Evolutionary conservation across 2,888 invertebrate genomes (phyloP).

Genomic region (Ichneumoninae sp.): DNA sequence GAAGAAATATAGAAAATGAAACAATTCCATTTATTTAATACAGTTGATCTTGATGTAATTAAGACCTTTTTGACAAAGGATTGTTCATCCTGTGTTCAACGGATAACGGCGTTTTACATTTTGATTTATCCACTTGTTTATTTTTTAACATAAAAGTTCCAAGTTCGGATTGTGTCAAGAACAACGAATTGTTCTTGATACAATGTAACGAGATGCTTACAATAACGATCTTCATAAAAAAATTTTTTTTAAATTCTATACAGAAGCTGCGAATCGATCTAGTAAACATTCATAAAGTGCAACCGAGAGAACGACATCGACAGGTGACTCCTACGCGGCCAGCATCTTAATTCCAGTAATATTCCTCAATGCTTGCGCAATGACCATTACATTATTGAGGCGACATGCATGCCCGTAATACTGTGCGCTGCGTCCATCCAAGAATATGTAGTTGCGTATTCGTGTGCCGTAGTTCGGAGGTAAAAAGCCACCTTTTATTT

Average conservation of each 20-base stretch:
- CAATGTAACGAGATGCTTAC: not conserved
- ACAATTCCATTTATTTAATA: constrained; percentile 23
- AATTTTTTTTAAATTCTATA: not conserved
- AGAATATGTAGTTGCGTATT: constrained; percentile 11
- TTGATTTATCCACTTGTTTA: not conserved
- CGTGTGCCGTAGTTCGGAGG: not conserved
- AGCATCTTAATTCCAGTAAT: constrained; percentile 71
- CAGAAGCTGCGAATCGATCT: not conserved
- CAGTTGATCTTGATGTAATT: not conserved
- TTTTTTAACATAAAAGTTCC: not conserved
- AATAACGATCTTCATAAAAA: not conserved
- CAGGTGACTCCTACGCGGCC: constrained; percentile 66
- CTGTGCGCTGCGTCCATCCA: constrained; percentile 42
- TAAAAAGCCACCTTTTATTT: constrained; percentile 6
- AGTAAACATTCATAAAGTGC: constrained; percentile 7
- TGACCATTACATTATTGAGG: constrained; percentile 65
- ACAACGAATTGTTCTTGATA: not conserved
- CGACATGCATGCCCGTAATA: constrained; percentile 62
- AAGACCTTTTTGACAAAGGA: not conserved
- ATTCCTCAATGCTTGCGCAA: constrained; percentile 72
- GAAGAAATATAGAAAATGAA: constrained; percentile 38
- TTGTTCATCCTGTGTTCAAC: not conserved
- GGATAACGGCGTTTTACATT: constrained; percentile 1
- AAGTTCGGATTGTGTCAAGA: not conserved
- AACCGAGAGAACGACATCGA: constrained; percentile 59